phyloP scores from a whole-genome alignment of 2,888 invertebrate species.

The Aromia moschata region DNA sequence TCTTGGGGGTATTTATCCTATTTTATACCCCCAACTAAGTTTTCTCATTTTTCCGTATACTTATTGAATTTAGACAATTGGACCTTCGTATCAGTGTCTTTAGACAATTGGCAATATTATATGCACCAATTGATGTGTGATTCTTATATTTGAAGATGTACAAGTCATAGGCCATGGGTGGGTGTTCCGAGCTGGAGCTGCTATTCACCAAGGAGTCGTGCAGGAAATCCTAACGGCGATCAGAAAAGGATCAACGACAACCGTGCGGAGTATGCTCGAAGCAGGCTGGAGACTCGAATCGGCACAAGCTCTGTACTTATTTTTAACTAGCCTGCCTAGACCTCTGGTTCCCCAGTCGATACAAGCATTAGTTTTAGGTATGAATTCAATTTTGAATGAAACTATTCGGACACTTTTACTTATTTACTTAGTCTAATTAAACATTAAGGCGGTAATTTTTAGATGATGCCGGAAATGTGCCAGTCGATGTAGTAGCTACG shows the following conservation, averaged over 20 bases:
- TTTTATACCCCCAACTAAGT: too few relatives aligned
- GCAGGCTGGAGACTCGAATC: slow-evolving; percentile 60
- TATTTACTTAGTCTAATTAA: too few relatives aligned
- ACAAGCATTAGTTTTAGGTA: slow-evolving; percentile 64
- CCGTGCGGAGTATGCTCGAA: slow-evolving; percentile 49
- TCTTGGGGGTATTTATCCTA: too few relatives aligned
- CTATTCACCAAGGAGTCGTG: slow-evolving; percentile 45
- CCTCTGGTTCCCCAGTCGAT: slow-evolving; percentile 63
- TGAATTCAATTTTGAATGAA: too few relatives aligned
- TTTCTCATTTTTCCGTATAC: too few relatives aligned
- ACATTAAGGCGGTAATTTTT: too few relatives aligned
- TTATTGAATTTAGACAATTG: too few relatives aligned
- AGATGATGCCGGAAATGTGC: slow-evolving; percentile 60
- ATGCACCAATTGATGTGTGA: too few relatives aligned
- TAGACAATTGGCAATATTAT: too few relatives aligned
- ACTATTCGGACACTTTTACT: too few relatives aligned
- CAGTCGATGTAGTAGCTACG: slow-evolving; percentile 62
- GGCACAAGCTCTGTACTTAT: slow-evolving; percentile 61
- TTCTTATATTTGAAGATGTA: slow-evolving; percentile 49
- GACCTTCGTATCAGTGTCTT: too few relatives aligned
- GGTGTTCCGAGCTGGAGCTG: slow-evolving; percentile 54
- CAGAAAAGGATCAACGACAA: slow-evolving; percentile 40
- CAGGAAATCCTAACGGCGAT: slow-evolving; percentile 44
- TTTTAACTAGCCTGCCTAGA: slow-evolving; percentile 58
- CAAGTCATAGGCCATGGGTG: slow-evolving; percentile 51